Conservation (phyloP, 1,140 invertebrate genomes). For the Ceratitis capitata region DNA sequence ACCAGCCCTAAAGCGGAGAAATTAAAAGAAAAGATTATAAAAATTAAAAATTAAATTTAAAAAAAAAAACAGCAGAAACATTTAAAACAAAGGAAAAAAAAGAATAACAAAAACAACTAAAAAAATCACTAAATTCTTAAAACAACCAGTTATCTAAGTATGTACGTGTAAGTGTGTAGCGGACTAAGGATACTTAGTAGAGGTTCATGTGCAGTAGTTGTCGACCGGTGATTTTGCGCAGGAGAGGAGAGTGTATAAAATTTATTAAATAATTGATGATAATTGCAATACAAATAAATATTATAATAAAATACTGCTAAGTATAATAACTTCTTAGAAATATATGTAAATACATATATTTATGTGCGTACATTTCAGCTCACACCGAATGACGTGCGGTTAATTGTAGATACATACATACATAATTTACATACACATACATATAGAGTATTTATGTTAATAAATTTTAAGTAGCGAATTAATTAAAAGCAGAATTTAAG, state of each 20-base stretch:
- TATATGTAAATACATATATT: neutral
- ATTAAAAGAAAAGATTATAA: too few relatives aligned
- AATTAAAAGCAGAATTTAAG: neutral
- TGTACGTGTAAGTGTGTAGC: constrained; percentile 1
- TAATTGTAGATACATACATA: constrained; percentile 40
- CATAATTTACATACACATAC: too few relatives aligned
- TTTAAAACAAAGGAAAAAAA: neutral
- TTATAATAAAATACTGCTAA: neutral
- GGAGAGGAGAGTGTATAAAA: neutral
- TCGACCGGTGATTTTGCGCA: neutral
- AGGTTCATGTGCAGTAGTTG: constrained; percentile 4
- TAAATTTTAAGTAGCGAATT: constrained; percentile 28
- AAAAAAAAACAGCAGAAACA: neutral
- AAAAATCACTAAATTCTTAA: neutral
- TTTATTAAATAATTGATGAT: too few relatives aligned
- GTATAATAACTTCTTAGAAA: neutral
- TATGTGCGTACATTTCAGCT: neutral
- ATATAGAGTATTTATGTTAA: constrained; percentile 35
- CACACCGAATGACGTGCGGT: neutral
- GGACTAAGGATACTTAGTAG: constrained; percentile 5
- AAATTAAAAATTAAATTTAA: neutral
- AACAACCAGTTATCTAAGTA: constrained; percentile 1
- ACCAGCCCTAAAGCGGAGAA: too few relatives aligned
- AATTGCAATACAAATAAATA: too few relatives aligned
- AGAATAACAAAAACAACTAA: neutral